phyloP scores from a whole-genome alignment of 1,140 invertebrate genomes.

The Copidosoma floridanum region DNA sequence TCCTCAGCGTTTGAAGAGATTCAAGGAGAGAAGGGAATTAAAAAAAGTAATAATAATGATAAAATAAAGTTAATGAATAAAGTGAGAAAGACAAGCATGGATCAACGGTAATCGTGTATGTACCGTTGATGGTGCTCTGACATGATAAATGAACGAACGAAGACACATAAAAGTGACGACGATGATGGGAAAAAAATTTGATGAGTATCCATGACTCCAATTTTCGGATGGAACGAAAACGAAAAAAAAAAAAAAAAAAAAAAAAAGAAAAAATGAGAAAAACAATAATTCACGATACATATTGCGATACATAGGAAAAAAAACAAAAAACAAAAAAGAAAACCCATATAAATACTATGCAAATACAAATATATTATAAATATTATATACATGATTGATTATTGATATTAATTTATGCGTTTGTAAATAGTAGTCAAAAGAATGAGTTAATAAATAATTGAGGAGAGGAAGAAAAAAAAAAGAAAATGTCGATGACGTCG shows the following conservation, averaged over 20 bases:
- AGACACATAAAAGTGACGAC: slow-evolving; percentile 7
- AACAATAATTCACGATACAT: slow-evolving; percentile 23
- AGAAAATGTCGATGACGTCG: slow-evolving; percentile 10
- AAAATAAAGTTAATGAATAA: neutral
- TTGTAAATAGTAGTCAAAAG: slow-evolving; percentile 57
- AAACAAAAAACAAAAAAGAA: no score
- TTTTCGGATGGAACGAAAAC: slow-evolving; percentile 29
- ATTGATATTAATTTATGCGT: slow-evolving; percentile 58
- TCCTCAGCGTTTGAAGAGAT: slow-evolving; percentile 1
- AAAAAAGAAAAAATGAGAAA: neutral
- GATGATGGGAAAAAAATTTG: slow-evolving; percentile 20
- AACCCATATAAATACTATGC: slow-evolving; percentile 53
- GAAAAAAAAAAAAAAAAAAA: slow-evolving; percentile 12
- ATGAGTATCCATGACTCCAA: slow-evolving; percentile 28
- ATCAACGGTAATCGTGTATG: neutral
- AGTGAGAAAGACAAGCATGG: neutral
- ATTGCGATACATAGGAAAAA: slow-evolving; percentile 25
- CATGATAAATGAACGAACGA: slow-evolving; percentile 1
- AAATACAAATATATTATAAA: slow-evolving; percentile 46
- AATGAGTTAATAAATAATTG: no score
- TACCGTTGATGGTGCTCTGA: neutral
- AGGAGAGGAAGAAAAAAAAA: slow-evolving; percentile 15
- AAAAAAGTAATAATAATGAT: no score
- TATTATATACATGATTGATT: no score
- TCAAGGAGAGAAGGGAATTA: no score